A percentile compares a stretch with the other conserved stretches of the same genome.
These are phyloP conservation scores for Gopherus flavomarginatus DNA, from an alignment of 2,113 vertebrate species.

Conservation along the genomic window DNA sequence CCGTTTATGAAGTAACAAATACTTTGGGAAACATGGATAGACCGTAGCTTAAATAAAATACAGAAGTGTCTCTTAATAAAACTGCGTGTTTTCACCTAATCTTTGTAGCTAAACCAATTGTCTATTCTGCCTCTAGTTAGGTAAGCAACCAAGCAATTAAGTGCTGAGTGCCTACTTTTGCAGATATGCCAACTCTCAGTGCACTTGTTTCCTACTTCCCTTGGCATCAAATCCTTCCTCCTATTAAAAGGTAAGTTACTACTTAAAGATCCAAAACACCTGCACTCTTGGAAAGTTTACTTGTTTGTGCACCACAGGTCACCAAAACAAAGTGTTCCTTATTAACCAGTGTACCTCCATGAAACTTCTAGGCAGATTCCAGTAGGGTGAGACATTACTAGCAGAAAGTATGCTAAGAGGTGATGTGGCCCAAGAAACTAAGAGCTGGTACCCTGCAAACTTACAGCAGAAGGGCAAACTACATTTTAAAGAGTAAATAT, in stretches of 20 bases:
- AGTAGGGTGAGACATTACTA: not conserved
- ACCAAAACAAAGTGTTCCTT: fast-evolving
- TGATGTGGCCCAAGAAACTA: not conserved
- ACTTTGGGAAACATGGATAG: not conserved
- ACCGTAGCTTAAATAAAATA: not conserved
- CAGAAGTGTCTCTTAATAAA: not conserved
- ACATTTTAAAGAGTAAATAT: not conserved
- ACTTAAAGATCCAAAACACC: not conserved
- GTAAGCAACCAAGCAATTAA: not conserved
- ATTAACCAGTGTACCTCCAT: fast-evolving
- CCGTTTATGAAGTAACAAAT: fast-evolving
- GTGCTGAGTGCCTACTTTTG: not conserved
- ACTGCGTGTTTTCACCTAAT: not conserved
- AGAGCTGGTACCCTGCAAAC: not conserved
- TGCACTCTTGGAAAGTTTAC: not conserved
- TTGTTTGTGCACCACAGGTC: not conserved
- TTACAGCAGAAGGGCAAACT: not conserved
- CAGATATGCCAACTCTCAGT: not conserved
- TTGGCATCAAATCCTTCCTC: not conserved
- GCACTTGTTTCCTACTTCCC: not conserved
- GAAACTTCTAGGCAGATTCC: not conserved
- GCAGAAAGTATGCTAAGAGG: not conserved
- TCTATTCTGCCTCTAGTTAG: not conserved
- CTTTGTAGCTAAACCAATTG: not conserved
- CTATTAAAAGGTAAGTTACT: not conserved